phyloP scores from a whole-genome alignment of 2,113 vertebrate genomes.

The Strigops habroptila region DNA sequence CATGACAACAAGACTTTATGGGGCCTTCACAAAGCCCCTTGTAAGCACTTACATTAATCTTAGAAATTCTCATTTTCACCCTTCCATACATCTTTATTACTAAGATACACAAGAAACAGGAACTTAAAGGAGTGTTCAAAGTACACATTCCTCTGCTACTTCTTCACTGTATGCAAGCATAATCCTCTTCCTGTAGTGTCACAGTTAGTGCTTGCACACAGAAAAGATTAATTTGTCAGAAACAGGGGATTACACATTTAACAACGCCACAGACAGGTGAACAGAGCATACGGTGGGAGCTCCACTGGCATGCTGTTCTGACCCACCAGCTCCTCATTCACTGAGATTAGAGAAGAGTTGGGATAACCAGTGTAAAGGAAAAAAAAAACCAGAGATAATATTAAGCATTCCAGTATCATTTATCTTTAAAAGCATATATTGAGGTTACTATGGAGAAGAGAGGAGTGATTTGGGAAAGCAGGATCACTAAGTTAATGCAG shows the following conservation, averaged over 20 bases:
- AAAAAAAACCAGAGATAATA: not conserved
- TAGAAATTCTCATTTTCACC: not conserved
- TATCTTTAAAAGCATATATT: not conserved
- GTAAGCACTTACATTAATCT: not conserved
- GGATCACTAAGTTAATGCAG: not conserved
- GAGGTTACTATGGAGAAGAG: not conserved
- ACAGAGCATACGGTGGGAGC: not conserved
- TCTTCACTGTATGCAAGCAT: not conserved
- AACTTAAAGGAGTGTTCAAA: not conserved
- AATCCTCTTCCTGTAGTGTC: slow-evolving; percentile 38
- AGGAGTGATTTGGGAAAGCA: not conserved
- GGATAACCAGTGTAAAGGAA: not conserved
- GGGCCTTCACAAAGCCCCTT: not conserved
- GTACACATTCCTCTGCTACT: not conserved
- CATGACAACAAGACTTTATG: not conserved
- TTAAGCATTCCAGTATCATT: not conserved
- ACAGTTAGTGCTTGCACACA: not conserved
- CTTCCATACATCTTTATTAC: not conserved
- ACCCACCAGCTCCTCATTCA: not conserved
- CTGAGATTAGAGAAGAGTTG: not conserved
- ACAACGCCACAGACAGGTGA: not conserved
- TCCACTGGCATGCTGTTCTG: not conserved
- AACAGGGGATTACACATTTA: slow-evolving; percentile 34
- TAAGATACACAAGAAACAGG: not conserved
- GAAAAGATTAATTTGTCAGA: slow-evolving; percentile 47